A percentile compares a stretch with the other conserved stretches of the same genome.
These are phyloP conservation scores for Hypomecis punctinalis DNA, from an alignment of 2,888 invertebrate species.

Conservation along the genomic window DNA sequence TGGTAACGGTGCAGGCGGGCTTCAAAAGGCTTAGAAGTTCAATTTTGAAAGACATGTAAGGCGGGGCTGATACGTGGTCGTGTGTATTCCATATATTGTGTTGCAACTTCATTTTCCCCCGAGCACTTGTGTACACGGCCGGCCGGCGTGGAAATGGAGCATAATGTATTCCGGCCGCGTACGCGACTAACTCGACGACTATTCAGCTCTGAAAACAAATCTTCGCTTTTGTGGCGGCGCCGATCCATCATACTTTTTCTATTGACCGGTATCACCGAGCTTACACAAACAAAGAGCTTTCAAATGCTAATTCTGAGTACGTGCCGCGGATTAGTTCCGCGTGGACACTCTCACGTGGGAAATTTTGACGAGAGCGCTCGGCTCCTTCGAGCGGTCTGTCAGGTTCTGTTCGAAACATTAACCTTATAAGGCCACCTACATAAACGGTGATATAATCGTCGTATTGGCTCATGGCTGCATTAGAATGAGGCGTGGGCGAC, in stretches of 20 bases:
- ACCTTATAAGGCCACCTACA: constrained; percentile 84
- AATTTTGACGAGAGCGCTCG: constrained; percentile 44
- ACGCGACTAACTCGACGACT: constrained; percentile 70
- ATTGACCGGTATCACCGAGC: constrained; percentile 76
- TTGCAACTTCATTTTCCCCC: constrained; percentile 56
- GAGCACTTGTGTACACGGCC: constrained; percentile 51
- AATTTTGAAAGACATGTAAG: constrained; percentile 54
- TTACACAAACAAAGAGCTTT: constrained; percentile 82
- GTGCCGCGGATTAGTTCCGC: constrained; percentile 79
- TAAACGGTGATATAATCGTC: constrained; percentile 79
- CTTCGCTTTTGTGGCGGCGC: constrained; percentile 71
- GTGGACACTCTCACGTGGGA: constrained; percentile 69
- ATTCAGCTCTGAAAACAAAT: constrained; percentile 82
- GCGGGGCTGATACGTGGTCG: constrained; percentile 48
- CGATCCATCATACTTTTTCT: constrained; percentile 82
- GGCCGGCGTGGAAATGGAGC: constrained; percentile 47
- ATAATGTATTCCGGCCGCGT: constrained; percentile 80
- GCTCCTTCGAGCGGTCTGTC: constrained; percentile 26
- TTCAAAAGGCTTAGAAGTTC: constrained; percentile 53
- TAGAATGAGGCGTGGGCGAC: constrained; percentile 70
- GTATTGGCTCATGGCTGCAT: constrained; percentile 71
- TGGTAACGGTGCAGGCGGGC: constrained; percentile 48
- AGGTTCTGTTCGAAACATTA: constrained; percentile 69
- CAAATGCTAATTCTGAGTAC: constrained; percentile 80
- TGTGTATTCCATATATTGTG: constrained; percentile 52